Base-by-base conservation (phyloP, 2,797 vertebrate species). In the Heteromormyrus szaboi region DNA sequence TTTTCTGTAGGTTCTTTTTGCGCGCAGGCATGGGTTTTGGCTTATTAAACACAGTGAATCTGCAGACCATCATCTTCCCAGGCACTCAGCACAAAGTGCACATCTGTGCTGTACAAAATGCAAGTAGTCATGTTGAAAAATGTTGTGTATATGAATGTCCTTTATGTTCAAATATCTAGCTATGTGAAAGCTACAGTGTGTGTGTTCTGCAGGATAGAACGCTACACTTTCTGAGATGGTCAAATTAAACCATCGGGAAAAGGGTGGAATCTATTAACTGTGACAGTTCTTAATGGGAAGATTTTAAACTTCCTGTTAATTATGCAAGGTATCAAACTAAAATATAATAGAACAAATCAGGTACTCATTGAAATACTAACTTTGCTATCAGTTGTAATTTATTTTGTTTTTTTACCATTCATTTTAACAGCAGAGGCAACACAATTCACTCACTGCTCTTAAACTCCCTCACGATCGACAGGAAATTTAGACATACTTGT, bases 201-300 rank as follows among this genome's bases (percentile, higher is more conserved):
- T 92, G 94, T 95, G 95, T 96, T 97, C 96, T 96, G 96, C 96
- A 93, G 96, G 96, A 95, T 96, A 94, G 96, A 97, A 95, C 95
- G 93, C 94, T 93, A 92, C 92, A 92, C 90, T 87, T 92, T 93
- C 92, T 91, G 90, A 90, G 94, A 92, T 94, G 86, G 81, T 89
- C 92, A 94, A 91, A 88, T 51, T 89, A 48, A 89, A 83, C 89
- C 89, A 89, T 62, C 86, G 62, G 50, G 81, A 92, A 92, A 62
- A 89, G 86, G 89, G 88, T 91, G 91, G 93, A 95, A 94, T 94
- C 92, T 93, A 94, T 95, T 12, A 95, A 96, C 96, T 96, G 95
- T 96, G 96, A 96, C 90, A 3, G 93, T 93, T 95, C 93, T 93
- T 93, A 93, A 93, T 89, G 92, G 93, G 94, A 93, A 93, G 92